Conservation (phyloP, 2,113 vertebrate species). For the Gavia stellata region DNA sequence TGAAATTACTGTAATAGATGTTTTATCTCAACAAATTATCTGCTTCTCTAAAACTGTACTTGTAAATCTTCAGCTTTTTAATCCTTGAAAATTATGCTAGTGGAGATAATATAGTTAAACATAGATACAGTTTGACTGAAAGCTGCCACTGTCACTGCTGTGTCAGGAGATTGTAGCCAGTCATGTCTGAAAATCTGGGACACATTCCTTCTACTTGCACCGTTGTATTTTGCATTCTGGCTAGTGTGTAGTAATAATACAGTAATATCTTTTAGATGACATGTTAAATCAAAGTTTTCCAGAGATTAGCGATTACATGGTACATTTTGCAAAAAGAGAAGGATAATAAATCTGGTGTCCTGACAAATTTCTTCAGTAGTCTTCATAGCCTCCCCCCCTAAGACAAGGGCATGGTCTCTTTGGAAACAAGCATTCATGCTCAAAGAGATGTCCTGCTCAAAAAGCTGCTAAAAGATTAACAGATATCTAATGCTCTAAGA, state of each 20-base stretch:
- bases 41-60: not conserved
- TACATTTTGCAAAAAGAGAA: conserved; percentile 61
- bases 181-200: conserved; percentile 24
- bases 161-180: not conserved
- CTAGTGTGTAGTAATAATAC: conserved; percentile 25
- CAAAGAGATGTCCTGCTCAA: conserved; percentile 44
- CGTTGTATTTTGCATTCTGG: conserved; percentile 18
- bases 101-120: not conserved
- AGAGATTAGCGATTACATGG: conserved; percentile 74
- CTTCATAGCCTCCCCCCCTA: conserved; percentile 34
- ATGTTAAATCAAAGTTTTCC: conserved; percentile 74
- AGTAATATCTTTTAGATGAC: conserved; percentile 68
- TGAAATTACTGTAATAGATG: not conserved
- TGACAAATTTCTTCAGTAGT: conserved; percentile 61
- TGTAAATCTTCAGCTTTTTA: not conserved
- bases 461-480: conserved; percentile 65
- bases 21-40: not conserved
- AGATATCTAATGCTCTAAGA: conserved; percentile 41
- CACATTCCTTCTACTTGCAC: not conserved
- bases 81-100: not conserved
- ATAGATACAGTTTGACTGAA: not conserved
- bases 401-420: conserved; percentile 29
- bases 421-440: conserved; percentile 23
- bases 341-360: conserved; percentile 63
- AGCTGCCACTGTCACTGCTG: not conserved